A percentile compares a stretch with the other conserved stretches of the same genome.
Evolutionary conservation across 1,140 invertebrate species (phyloP).

Genomic region (Ctenoplectra terminalis): DNA sequence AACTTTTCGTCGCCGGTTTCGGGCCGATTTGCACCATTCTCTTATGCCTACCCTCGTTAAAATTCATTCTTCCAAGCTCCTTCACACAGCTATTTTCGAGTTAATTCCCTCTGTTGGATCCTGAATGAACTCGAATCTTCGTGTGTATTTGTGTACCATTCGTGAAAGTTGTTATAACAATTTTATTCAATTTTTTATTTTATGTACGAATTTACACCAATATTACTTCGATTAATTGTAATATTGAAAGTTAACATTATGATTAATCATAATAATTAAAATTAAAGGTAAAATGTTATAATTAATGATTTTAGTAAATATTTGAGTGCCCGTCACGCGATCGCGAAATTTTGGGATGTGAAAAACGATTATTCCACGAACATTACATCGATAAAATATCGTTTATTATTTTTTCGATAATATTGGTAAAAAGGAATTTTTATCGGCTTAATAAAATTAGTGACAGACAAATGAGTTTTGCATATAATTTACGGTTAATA

Average conservation of each 20-base stretch:
- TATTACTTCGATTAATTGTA: no score
- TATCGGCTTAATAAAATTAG: background rate
- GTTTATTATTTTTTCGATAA: background rate
- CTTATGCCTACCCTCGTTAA: constrained; percentile 37
- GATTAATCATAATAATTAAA: no score
- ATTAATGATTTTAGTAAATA: no score
- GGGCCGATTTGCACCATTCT: constrained; percentile 49
- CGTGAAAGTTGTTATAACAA: no score
- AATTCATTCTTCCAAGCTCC: constrained; percentile 38
- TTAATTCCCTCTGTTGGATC: background rate
- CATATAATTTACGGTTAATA: constrained; percentile 15
- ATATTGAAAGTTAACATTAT: no score
- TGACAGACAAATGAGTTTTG: background rate
- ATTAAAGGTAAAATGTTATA: no score
- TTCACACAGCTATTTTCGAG: constrained; percentile 10
- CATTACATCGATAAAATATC: background rate
- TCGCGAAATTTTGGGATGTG: no score
- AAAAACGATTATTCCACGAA: no score
- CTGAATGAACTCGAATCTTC: background rate
- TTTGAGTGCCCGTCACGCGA: no score
- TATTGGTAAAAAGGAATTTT: background rate
- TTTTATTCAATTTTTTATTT: no score
- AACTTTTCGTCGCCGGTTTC: constrained; percentile 52
- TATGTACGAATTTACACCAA: no score
- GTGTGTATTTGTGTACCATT: no score